phyloP scores from a whole-genome alignment of 2,797 vertebrate species.

The Sebastes wilsoni region DNA sequence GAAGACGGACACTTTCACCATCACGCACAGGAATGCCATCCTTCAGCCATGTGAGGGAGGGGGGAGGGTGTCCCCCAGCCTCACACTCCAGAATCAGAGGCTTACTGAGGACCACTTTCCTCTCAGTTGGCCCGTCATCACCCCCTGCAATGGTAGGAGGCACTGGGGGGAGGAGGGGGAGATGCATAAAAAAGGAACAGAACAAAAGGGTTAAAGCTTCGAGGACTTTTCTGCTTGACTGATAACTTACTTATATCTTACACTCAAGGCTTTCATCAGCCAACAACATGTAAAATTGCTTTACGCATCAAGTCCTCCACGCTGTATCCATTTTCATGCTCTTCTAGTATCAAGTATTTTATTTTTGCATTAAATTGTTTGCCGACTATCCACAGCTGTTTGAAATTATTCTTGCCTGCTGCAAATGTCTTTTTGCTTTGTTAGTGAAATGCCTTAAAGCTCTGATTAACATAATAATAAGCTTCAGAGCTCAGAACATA shows the following conservation, averaged over 20 bases:
- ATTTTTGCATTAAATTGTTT: neutral
- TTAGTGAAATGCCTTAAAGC: slow-evolving; percentile 18
- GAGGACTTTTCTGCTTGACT: neutral
- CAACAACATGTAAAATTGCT: slow-evolving; percentile 10
- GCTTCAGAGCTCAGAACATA: slow-evolving; percentile 2
- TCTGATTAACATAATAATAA: slow-evolving; percentile 17
- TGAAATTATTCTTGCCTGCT: slow-evolving; percentile 28
- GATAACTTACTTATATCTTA: neutral
- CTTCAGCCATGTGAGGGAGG: slow-evolving; percentile 94
- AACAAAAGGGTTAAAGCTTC: neutral
- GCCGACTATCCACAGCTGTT: slow-evolving; percentile 22
- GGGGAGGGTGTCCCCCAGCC: slow-evolving; percentile 90
- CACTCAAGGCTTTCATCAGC: slow-evolving; percentile 9
- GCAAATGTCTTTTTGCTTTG: slow-evolving; percentile 16
- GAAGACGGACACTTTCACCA: slow-evolving; percentile 81
- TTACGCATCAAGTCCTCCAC: neutral
- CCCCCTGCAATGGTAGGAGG: slow-evolving; percentile 89
- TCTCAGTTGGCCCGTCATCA: slow-evolving; percentile 77
- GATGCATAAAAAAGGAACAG: neutral
- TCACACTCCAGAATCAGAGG: slow-evolving; percentile 88
- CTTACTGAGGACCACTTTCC: slow-evolving; percentile 86
- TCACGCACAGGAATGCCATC: slow-evolving; percentile 88
- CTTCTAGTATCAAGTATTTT: neutral
- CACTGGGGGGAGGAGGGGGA: slow-evolving; percentile 74
- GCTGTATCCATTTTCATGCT: neutral